These are phyloP conservation scores for Agriotes lineatus DNA, from an alignment of 2,888 invertebrate genomes.

Conservation along the genomic window DNA sequence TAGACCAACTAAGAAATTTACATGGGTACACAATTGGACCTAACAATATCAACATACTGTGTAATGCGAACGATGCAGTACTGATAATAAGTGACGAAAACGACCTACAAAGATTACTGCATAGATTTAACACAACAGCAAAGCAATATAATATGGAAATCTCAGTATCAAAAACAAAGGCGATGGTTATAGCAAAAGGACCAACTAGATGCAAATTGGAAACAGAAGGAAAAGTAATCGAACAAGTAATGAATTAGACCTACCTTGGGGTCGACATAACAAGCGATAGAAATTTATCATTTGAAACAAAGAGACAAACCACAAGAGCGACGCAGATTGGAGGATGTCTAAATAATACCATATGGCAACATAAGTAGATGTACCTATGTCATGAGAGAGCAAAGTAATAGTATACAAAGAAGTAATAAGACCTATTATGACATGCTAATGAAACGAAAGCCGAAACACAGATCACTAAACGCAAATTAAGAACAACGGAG, in stretches of 20 bases:
- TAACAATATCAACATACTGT: too few relatives aligned
- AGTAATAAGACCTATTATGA: constrained; percentile 4
- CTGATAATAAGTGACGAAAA: constrained; percentile 1
- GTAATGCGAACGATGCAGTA: background rate
- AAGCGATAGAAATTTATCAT: background rate
- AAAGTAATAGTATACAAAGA: constrained; percentile 6
- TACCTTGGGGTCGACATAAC: constrained; percentile 7
- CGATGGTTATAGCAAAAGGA: too few relatives aligned
- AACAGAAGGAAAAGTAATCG: background rate
- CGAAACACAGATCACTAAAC: too few relatives aligned
- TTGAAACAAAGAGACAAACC: constrained; percentile 1
- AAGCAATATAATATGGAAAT: background rate
- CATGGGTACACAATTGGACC: background rate
- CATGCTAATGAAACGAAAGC: constrained; percentile 10
- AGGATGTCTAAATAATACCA: constrained; percentile 9
- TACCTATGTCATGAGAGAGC: background rate
- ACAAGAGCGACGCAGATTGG: background rate
- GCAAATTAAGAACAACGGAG: too few relatives aligned
- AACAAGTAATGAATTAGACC: background rate
- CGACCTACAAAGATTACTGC: background rate
- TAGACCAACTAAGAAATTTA: constrained; percentile 1
- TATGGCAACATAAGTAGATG: constrained; percentile 11
- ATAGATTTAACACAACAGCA: background rate
- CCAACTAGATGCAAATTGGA: too few relatives aligned
- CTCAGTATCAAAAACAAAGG: too few relatives aligned